Evolutionary conservation across 2,113 vertebrate genomes (phyloP).

Genomic region (Eudyptes chrysolophus): DNA sequence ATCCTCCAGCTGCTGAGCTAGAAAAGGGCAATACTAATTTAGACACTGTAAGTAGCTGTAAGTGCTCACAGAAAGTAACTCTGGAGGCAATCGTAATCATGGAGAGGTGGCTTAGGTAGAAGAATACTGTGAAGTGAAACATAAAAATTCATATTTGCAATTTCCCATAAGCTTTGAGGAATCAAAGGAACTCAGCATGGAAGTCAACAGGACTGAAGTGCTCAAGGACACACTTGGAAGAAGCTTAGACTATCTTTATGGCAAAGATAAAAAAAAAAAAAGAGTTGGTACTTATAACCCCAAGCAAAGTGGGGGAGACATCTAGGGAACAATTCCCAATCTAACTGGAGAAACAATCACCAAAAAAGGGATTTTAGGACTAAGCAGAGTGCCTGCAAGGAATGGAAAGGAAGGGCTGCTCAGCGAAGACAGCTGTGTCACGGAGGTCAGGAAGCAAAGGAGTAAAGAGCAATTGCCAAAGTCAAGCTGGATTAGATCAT

Average conservation of each 20-base stretch:
- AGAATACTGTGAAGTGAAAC: not conserved
- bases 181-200: not conserved
- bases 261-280: not conserved
- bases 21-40: not conserved
- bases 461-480: slow-evolving; percentile 18
- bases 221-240: not conserved
- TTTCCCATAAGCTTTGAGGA: not conserved
- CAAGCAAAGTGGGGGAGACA: not conserved
- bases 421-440: not conserved
- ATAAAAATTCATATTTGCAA: not conserved
- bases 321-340: not conserved
- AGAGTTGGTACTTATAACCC: not conserved
- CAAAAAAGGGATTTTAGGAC: not conserved
- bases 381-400: not conserved
- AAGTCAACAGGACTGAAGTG: not conserved
- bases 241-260: not conserved
- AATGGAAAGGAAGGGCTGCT: not conserved
- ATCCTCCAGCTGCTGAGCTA: slow-evolving; percentile 13
- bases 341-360: not conserved
- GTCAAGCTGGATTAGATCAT: slow-evolving; percentile 11
- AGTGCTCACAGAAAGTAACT: not conserved
- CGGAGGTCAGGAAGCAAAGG: slow-evolving; percentile 11
- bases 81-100: rapidly evolving
- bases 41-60: not conserved
- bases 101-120: not conserved